Evolutionary conservation across 2,797 vertebrate genomes (phyloP), one percentile per base, ranked within the genome.

Genomic region (Protonibea diacanthus): DNA sequence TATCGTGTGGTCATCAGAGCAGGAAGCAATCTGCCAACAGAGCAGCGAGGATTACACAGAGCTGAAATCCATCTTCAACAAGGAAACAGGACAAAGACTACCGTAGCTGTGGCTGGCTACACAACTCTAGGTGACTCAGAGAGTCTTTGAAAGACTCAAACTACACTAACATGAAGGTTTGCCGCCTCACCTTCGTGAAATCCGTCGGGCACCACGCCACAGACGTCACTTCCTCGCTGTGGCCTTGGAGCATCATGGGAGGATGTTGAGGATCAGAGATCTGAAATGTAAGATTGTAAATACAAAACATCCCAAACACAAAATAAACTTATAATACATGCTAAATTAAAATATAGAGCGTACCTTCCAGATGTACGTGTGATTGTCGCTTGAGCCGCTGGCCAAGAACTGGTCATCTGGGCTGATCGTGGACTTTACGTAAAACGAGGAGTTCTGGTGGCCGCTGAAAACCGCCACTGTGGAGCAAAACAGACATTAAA

Each of bases 141-240:
- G 9, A 25, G 51, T 23, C 53, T 17, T 51, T 58, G 18, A 56
- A 63, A 71, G 20, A 18, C 10, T 40, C 15, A 14, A 33, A 66
- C 6, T 9, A 6, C 23, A 20, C 7, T n/a, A 18, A 45, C n/a
- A 21, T 2, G 8, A 27, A 8, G 23, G 9, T 53, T 61, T 44
- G 2, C 0, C 0, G 23, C 84, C 92, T 87, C 88, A 99, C 98
- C 97, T 99, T 99, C 2, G 97, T 95, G 78, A 99, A 99, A 87
- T 99, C 98, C n/a, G 96, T 96, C 1, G 96, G 97, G 88, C 97
- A 98, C 98, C 98, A 99, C 18, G 95, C 94, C 73, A 99, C 94
- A 47, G 97, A 98, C 0, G 98, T 99, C 78, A 99, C 98, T 88
- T 99, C 98, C 91, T 98, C 97, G 53, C 93, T 95, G 67, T 99